Percentiles rank a stretch among this genome's conserved stretches.
Conservation (phyloP, 2,888 invertebrate species). For the Oxystoma pomonae region DNA sequence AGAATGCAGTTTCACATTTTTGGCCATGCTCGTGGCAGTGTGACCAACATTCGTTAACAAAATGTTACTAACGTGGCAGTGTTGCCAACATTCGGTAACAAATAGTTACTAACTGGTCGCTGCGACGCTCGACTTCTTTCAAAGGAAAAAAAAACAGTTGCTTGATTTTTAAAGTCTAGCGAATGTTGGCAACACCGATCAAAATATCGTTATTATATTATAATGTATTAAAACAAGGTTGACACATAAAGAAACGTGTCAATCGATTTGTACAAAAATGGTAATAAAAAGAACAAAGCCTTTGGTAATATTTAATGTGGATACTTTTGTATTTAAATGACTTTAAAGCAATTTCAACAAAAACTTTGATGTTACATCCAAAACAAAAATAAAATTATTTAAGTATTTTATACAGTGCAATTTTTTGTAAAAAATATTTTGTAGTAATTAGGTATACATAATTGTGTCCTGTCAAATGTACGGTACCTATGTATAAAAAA, state of each 20-base stretch:
- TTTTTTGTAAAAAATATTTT: neutral
- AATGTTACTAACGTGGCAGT: too few species aligned
- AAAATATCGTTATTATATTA: too few species aligned
- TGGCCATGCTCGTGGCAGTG: too few species aligned
- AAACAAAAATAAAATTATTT: neutral
- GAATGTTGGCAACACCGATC: too few species aligned
- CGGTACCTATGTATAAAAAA: neutral
- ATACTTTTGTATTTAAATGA: neutral
- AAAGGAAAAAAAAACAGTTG: too few species aligned
- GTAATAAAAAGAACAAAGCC: constrained; percentile 12
- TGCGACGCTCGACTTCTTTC: too few species aligned
- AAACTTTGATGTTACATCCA: neutral
- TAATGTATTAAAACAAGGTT: too few species aligned
- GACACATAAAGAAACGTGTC: constrained; percentile 23
- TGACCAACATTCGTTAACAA: too few species aligned
- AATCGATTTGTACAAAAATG: constrained; percentile 18
- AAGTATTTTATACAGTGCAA: neutral
- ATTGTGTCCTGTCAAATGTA: neutral
- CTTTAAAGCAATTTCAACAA: neutral
- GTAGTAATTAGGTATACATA: neutral
- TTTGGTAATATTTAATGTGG: neutral
- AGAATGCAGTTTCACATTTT: too few species aligned
- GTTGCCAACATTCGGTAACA: too few species aligned
- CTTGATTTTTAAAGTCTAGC: too few species aligned
- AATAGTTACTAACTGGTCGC: too few species aligned